A percentile compares a stretch with the other conserved stretches of the same genome.
These are phyloP conservation scores for Pollenia labialis DNA, from an alignment of 2,888 invertebrate species.

Conservation along the genomic window DNA sequence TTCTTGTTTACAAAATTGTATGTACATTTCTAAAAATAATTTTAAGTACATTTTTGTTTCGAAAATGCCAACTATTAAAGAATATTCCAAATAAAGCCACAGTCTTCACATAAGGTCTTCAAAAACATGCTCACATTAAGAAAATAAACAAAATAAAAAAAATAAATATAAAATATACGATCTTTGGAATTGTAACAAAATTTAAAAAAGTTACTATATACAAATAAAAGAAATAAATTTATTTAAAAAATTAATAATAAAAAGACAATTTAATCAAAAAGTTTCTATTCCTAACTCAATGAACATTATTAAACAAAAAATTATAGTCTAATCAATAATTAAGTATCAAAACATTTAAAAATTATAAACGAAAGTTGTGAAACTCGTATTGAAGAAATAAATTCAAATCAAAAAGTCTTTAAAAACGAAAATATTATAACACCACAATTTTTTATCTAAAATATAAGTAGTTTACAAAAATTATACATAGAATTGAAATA, in stretches of 20 bases:
- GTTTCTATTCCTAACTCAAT: constrained; percentile 70
- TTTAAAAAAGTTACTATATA: constrained; percentile 63
- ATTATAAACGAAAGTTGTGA: constrained; percentile 70
- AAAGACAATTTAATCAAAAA: constrained; percentile 66
- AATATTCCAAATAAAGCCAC: constrained; percentile 12
- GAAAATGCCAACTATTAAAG: not conserved
- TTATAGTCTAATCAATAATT: constrained; percentile 35
- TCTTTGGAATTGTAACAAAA: constrained; percentile 67
- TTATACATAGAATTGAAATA: constrained; percentile 57
- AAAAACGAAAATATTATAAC: constrained; percentile 62
- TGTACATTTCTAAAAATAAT: not conserved
- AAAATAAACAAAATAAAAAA: not conserved
- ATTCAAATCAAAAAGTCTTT: constrained; percentile 54
- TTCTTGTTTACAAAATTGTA: no score
- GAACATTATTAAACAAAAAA: constrained; percentile 18
- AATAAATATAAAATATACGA: not conserved
- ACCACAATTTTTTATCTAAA: constrained; percentile 62
- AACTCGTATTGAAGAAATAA: constrained; percentile 60
- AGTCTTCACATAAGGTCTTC: constrained; percentile 23
- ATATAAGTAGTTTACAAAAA: constrained; percentile 51
- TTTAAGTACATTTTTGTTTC: not conserved
- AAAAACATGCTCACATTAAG: not conserved
- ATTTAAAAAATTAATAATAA: constrained; percentile 34
- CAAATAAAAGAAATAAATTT: constrained; percentile 42
- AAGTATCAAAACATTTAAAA: constrained; percentile 64